phyloP scores from a whole-genome alignment of 2,113 vertebrate genomes.

The Cyanocitta stelleri region DNA sequence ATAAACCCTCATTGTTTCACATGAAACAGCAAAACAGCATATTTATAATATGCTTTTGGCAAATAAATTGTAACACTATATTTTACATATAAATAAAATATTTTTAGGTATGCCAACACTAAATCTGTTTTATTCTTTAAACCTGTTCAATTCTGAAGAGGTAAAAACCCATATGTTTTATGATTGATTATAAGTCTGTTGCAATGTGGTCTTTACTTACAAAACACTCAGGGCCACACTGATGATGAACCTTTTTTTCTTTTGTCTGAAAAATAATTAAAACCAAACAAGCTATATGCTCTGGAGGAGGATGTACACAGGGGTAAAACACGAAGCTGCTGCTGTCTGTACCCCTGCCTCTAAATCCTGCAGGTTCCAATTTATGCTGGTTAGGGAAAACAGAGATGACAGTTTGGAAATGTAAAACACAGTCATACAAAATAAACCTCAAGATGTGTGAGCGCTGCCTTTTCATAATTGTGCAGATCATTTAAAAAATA shows the following conservation, averaged over 20 bases:
- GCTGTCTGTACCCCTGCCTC: background rate
- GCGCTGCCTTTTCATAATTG: background rate
- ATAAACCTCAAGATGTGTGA: background rate
- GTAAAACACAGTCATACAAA: background rate
- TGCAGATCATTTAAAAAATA: background rate
- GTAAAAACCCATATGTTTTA: background rate
- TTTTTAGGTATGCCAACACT: background rate
- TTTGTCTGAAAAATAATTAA: constrained; percentile 30
- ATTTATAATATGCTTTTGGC: background rate
- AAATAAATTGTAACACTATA: background rate
- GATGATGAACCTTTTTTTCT: background rate
- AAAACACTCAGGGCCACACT: constrained; percentile 35
- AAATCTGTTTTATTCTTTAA: background rate
- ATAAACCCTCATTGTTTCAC: background rate
- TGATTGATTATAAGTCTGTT: constrained; percentile 24
- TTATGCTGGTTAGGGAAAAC: background rate
- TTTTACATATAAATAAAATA: background rate
- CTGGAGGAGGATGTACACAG: background rate
- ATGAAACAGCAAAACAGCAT: background rate
- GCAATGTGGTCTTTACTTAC: constrained; percentile 35
- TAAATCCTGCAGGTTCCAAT: background rate
- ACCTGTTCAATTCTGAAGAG: background rate
- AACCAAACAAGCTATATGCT: background rate
- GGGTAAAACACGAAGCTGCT: background rate
- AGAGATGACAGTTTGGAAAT: background rate